Percentiles rank a stretch among this genome's conserved stretches.
These are phyloP conservation scores for Arenaria interpres DNA, from an alignment of 2,113 vertebrate genomes.

Conservation along the genomic window DNA sequence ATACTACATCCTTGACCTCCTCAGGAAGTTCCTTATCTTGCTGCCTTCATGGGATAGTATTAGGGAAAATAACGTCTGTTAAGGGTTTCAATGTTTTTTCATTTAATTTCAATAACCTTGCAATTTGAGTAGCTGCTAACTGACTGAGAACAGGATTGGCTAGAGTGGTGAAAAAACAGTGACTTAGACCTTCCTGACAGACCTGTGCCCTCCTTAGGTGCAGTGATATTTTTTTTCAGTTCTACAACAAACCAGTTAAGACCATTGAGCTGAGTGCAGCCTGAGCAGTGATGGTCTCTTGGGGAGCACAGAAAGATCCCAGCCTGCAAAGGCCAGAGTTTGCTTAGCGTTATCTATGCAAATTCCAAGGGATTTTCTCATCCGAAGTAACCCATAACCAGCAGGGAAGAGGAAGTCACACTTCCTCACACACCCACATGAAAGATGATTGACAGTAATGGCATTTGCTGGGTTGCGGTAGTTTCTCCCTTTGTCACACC, in stretches of 20 bases:
- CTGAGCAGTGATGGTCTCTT: neutral
- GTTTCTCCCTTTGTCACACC: neutral
- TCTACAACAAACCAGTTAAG: neutral
- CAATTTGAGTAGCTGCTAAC: neutral
- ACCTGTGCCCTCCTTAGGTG: neutral
- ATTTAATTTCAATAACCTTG: neutral
- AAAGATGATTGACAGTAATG: neutral
- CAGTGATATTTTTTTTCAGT: neutral
- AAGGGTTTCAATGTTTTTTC: neutral
- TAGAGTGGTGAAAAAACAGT: neutral
- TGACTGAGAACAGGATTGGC: neutral
- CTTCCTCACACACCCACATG: slow-evolving; percentile 7
- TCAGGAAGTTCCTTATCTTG: neutral
- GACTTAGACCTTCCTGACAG: neutral
- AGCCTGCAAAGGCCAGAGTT: neutral
- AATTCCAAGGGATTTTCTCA: slow-evolving; percentile 15
- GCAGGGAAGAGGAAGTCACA: slow-evolving; percentile 40
- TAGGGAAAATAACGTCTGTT: neutral
- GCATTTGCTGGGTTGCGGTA: neutral
- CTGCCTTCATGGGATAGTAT: neutral
- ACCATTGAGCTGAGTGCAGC: neutral
- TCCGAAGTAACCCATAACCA: neutral
- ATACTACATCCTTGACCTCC: neutral
- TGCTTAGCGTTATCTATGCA: neutral
- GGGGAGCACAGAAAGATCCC: neutral